Evolutionary conservation across 2,113 vertebrate genomes (phyloP).

Genomic region (Tenebrosternarchus preto): DNA sequence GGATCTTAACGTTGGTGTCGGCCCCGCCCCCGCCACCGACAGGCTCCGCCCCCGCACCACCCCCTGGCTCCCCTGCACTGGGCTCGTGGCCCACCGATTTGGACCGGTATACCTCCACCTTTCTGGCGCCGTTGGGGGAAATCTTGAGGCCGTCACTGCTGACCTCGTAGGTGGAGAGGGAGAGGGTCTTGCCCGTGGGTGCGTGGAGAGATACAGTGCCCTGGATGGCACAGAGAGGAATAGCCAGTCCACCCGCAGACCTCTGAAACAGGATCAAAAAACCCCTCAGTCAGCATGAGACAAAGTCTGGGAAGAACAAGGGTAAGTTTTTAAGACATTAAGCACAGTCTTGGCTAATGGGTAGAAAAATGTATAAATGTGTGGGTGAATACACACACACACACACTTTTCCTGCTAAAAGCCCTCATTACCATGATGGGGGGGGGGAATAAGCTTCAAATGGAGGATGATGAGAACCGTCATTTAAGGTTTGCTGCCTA

Average conservation of each 20-base stretch:
- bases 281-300: no score
- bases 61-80: constrained; percentile 75
- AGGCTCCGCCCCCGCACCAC: constrained; percentile 63
- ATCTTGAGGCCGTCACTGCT: constrained; percentile 91
- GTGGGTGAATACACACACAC: no score
- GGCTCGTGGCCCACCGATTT: constrained; percentile 97
- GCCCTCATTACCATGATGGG: not conserved
- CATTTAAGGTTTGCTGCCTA: not conserved
- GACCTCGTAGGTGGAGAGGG: constrained; percentile 95
- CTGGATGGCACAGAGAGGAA: constrained; percentile 94
- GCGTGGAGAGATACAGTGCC: constrained; percentile 93
- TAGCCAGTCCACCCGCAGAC: constrained; percentile 79
- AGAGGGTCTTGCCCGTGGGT: constrained; percentile 91
- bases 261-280: constrained; percentile 68
- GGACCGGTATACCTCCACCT: constrained; percentile 94
- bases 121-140: constrained; percentile 79
- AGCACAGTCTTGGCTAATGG: not conserved
- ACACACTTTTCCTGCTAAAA: not conserved
- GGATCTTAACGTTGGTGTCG: constrained; percentile 94
- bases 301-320: not conserved
- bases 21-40: constrained; percentile 68
- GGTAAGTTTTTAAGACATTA: not conserved
- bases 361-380: not conserved
- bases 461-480: not conserved
- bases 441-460: not conserved